Evolutionary conservation across 2,888 invertebrate species (phyloP).

Genomic region (Aleiodes testaceus): DNA sequence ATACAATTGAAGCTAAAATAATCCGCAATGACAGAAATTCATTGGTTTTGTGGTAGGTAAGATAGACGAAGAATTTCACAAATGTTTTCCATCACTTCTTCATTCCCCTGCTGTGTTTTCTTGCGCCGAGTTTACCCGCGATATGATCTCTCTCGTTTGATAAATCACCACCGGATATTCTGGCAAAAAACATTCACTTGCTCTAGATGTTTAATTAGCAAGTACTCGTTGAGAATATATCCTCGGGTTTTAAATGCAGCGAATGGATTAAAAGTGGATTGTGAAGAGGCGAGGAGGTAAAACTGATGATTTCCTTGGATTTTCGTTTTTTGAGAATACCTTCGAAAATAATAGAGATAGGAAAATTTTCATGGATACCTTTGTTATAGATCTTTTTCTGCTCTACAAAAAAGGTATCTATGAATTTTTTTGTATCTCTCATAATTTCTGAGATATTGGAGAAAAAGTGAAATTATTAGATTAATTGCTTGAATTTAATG

Average conservation of each 20-base stretch:
- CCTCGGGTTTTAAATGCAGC: neutral
- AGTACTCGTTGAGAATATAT: slow-evolving; percentile 39
- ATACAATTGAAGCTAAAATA: neutral
- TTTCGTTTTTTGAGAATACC: too few species aligned
- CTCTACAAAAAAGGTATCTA: neutral
- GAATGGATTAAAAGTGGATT: neutral
- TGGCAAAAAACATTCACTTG: slow-evolving; percentile 64
- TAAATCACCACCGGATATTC: slow-evolving; percentile 72
- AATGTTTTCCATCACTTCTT: slow-evolving; percentile 35
- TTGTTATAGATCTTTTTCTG: neutral
- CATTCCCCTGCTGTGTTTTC: slow-evolving; percentile 55
- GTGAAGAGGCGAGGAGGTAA: too few species aligned
- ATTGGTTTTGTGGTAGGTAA: slow-evolving; percentile 24
- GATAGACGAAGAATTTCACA: neutral
- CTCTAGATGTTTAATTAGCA: slow-evolving; percentile 69
- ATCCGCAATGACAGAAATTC: slow-evolving; percentile 18
- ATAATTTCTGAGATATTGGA: neutral
- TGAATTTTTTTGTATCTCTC: neutral
- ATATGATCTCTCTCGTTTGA: slow-evolving; percentile 71
- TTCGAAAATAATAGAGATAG: too few species aligned
- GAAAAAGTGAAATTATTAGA: too few species aligned
- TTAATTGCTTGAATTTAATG: too few species aligned
- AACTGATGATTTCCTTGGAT: too few species aligned
- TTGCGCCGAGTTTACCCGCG: slow-evolving; percentile 58
- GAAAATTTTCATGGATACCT: neutral